Percentiles rank a stretch among this genome's conserved stretches.
Conservation (phyloP, 2,797 vertebrate species). For the Ambastaia sidthimunki region DNA sequence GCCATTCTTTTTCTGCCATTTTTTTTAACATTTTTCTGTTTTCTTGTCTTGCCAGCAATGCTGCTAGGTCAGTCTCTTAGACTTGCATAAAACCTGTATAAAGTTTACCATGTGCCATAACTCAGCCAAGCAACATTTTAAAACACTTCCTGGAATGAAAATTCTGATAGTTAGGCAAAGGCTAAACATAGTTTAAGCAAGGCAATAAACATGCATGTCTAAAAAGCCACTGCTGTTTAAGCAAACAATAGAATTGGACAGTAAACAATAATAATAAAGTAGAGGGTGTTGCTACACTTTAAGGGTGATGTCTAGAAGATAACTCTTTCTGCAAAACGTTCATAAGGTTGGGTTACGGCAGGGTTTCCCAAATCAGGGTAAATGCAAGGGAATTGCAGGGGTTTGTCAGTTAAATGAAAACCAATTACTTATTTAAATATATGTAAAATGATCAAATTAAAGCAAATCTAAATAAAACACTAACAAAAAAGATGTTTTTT, state of each 20-base stretch:
- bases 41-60: neutral
- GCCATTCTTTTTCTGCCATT: neutral
- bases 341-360: too few species aligned
- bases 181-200: neutral
- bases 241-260: neutral
- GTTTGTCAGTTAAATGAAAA: too few species aligned
- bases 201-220: too few species aligned
- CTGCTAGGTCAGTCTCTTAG: neutral
- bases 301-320: neutral
- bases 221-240: too few species aligned
- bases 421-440: too few species aligned
- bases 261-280: neutral
- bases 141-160: neutral
- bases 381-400: too few species aligned
- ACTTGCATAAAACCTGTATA: neutral
- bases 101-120: neutral
- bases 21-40: neutral
- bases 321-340: neutral
- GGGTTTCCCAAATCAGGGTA: too few species aligned
- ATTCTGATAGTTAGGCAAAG: neutral
- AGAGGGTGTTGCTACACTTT: neutral
- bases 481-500: too few species aligned
- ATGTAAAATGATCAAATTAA: too few species aligned
- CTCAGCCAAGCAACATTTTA: neutral
- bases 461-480: too few species aligned